Evolutionary conservation across 2,888 invertebrate species (phyloP).

Genomic region (Nephrocerus scutellatus): DNA sequence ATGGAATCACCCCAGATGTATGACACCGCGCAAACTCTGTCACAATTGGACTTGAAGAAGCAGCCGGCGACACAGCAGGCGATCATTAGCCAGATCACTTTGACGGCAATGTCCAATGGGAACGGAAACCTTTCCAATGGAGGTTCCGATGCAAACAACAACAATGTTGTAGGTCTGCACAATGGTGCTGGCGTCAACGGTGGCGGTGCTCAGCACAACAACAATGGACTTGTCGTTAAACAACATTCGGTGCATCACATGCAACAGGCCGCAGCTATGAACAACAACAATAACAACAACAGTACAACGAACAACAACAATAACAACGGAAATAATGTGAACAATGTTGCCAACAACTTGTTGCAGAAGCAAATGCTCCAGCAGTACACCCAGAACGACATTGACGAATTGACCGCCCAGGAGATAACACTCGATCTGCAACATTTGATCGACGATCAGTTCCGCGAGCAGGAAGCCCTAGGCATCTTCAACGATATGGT

Average conservation of each 20-base stretch:
- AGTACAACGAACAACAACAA: constrained; percentile 24
- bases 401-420: constrained; percentile 83
- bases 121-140: constrained; percentile 23
- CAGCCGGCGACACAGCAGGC: constrained; percentile 45
- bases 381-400: constrained; percentile 70
- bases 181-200: constrained; percentile 19
- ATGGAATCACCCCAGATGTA: constrained; percentile 50
- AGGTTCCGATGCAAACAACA: constrained; percentile 20
- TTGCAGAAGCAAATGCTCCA: constrained; percentile 57
- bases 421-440: constrained; percentile 90
- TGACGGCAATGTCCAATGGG: constrained; percentile 43
- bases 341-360: constrained; percentile 48
- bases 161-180: too few species aligned
- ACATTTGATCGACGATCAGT: constrained; percentile 88
- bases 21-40: constrained; percentile 47
- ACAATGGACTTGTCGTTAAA: constrained; percentile 41
- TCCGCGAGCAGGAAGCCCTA: constrained; percentile 66
- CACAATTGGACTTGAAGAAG: constrained; percentile 47
- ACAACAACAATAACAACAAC: constrained; percentile 33
- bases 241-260: constrained; percentile 47
- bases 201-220: constrained; percentile 27
- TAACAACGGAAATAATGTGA: constrained; percentile 25
- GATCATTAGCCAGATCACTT: constrained; percentile 43
- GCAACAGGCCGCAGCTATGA: constrained; percentile 40
- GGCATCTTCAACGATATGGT: constrained; percentile 81